Conservation (phyloP, 2,797 vertebrate genomes). For the Ptychobarbus kaznakovi region DNA sequence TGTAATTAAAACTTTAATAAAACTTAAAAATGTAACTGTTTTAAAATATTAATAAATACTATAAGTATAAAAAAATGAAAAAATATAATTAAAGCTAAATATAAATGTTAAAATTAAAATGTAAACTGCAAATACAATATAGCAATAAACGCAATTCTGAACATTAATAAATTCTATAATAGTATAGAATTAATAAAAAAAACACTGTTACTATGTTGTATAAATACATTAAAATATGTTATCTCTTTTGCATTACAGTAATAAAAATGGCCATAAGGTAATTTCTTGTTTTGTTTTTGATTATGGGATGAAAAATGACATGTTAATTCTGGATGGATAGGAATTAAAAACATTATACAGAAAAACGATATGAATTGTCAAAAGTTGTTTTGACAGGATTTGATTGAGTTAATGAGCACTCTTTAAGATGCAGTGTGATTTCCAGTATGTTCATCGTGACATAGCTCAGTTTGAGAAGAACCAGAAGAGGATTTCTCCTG, state of each 20-base stretch:
- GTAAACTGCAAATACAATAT: background rate
- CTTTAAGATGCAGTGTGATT: constrained; percentile 8
- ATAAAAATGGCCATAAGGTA: background rate
- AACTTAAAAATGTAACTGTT: background rate
- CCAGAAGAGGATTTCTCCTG: constrained; percentile 70
- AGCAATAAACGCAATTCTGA: background rate
- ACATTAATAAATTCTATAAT: background rate
- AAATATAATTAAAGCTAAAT: background rate
- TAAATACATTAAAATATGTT: no score
- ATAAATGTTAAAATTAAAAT: background rate
- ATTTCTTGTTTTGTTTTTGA: background rate
- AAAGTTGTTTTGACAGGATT: background rate
- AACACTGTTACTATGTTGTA: background rate
- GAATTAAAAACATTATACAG: background rate
- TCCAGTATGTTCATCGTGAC: constrained; percentile 83
- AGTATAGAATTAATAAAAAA: background rate
- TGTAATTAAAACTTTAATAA: background rate
- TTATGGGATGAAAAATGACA: background rate
- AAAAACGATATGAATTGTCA: no score
- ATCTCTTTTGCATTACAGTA: background rate
- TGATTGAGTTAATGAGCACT: background rate
- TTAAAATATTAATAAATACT: background rate
- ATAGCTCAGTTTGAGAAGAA: constrained; percentile 87
- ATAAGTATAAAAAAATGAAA: background rate
- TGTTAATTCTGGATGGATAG: background rate